Evolutionary conservation across 2,797 vertebrate species (phyloP).

Genomic region (Euthynnus affinis): DNA sequence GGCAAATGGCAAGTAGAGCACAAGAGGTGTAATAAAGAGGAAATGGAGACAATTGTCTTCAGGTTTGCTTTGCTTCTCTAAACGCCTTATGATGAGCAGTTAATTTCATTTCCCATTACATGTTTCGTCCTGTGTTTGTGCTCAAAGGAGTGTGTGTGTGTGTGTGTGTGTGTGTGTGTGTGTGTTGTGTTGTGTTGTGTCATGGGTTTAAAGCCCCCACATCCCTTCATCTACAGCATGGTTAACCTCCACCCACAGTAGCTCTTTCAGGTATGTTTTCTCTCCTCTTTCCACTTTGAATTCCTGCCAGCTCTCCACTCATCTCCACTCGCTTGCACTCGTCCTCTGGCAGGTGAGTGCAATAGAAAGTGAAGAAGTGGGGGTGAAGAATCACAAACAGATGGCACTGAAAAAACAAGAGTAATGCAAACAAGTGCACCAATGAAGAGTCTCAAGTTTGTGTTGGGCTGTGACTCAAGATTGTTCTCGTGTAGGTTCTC

Average conservation of each 20-base stretch:
- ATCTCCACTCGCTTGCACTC: constrained; percentile 26
- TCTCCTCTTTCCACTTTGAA: neutral
- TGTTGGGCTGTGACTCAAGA: neutral
- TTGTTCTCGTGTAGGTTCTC: neutral
- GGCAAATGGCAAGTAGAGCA: neutral
- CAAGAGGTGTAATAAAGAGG: neutral
- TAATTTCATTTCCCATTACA: neutral
- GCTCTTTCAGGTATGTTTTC: neutral
- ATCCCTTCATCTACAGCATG: neutral
- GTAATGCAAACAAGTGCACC: neutral
- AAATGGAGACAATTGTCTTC: constrained; percentile 1
- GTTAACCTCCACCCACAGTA: constrained; percentile 8
- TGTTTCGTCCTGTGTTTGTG: neutral
- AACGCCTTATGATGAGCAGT: neutral
- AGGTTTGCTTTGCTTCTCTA: neutral
- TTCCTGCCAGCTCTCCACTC: constrained; percentile 16
- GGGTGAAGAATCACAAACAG: constrained; percentile 3
- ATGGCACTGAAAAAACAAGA: neutral
- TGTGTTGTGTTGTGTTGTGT: too few relatives aligned
- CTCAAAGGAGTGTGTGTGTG: neutral
- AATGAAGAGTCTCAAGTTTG: neutral
- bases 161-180: too few relatives aligned
- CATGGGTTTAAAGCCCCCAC: neutral
- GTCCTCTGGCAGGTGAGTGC: constrained; percentile 10
- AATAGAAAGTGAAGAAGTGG: neutral